Conservation (phyloP, 1,140 invertebrate genomes). For the Sitobion miscanthi region DNA sequence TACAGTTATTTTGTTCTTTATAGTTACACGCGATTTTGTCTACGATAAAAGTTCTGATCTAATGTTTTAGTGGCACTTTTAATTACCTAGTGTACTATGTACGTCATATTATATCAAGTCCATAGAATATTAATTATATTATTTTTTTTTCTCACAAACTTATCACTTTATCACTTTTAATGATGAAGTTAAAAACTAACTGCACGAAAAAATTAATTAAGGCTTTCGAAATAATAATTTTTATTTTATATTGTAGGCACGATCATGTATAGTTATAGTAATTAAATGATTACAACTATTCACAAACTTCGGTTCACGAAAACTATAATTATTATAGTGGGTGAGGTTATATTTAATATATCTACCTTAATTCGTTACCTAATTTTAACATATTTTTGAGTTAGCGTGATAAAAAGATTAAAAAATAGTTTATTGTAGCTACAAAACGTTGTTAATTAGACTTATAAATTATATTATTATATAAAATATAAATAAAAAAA, state of each 20-base stretch:
- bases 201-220: neutral
- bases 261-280: neutral
- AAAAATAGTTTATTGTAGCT: neutral
- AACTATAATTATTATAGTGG: too few relatives aligned
- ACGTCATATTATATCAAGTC: neutral
- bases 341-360: too few relatives aligned
- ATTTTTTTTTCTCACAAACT: neutral
- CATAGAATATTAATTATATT: neutral
- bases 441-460: neutral
- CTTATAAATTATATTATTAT: neutral
- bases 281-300: neutral
- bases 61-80: neutral
- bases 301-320: too few relatives aligned
- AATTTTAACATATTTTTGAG: neutral
- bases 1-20: neutral
- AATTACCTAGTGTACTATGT: neutral
- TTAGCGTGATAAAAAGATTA: neutral
- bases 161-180: neutral
- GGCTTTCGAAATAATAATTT: neutral
- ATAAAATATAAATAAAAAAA: too few relatives aligned
- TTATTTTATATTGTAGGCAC: neutral
- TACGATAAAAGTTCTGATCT: neutral
- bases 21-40: neutral
- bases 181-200: neutral
- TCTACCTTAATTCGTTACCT: neutral